Base-by-base conservation (phyloP, 2,113 vertebrate species). In the Lagenorhynchus albirostris region DNA sequence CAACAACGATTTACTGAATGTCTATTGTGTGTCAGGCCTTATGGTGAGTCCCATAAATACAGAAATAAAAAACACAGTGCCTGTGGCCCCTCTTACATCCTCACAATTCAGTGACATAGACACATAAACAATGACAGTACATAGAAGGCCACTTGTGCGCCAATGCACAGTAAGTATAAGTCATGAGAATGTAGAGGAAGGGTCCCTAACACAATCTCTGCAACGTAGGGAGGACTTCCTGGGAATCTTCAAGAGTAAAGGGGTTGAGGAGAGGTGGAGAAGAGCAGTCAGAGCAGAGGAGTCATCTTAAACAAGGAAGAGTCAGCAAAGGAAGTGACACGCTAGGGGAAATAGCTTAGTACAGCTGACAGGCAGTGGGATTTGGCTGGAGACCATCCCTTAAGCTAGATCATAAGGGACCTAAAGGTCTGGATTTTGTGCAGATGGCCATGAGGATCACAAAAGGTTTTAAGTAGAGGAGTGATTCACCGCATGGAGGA, bases 111-210 rank as follows among this genome's bases (percentile, higher is more conserved):
- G 44, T 13, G 21, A 60, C 79, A 50, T 0, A 83, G 36, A 36
- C 44, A 67, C 18, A 12, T 10, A 5, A 76, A 50, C 31, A 1
- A 50, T 79, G 23, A 10, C 9, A 50, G 38, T 5, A 8, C 15
- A 0, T 1, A 9, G 33, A 58, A 63, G 3, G 6, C 4, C 15
- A 2, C 25, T n/a, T 7, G 21, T 7, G 50, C 15, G 8, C 10
- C 6, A 8, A 5, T 33, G 47, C 12, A 50, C 31, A 50, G 33
- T 3, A 50, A 89, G 11, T 4, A 15, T 38, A 9, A 94, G 1
- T 12, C 23, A 2, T 14, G 0, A 23, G 33, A 89, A 33, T 1
- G 8, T 14, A 23, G 62, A 80, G 15, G 67, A 71, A 73, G 36
- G 7, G 65, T 9, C 53, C n/a, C 44, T 70, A 14, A 55, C 20